Evolutionary conservation across 2,797 vertebrate species (phyloP), one percentile per base, ranked within the genome.

Genomic region (Ptychadena robeensis): DNA sequence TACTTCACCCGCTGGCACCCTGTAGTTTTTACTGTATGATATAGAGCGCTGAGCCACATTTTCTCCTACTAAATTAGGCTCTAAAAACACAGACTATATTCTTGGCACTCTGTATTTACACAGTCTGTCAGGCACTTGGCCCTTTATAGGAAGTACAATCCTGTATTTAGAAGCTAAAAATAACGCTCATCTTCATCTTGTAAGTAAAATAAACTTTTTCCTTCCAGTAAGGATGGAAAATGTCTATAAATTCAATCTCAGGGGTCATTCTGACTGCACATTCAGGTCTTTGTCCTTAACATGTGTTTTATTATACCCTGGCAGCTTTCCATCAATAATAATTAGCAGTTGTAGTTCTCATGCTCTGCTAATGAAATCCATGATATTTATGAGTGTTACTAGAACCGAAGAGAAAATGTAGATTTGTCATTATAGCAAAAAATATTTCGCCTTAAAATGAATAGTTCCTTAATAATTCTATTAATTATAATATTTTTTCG

Each of bases 161-260:
- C 83, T 80, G 78, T 85, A 75, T 81, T 85, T 76, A 80, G 78
- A 80, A 80, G 44, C 83, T 85, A 85, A 75, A 85, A 85, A 80
- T 85, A 85, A 53, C 27, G 18, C 57, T 11, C 10, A 37, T 61
- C 78, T 76, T 37, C 67, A 18, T 30, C 65, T 38, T 76, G 31
- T 31, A 81, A 85, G 72, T 81, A 80, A 80, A 85, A 85, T 65
- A 81, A 81, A 85, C 78, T 34, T 4, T 85, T 71, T 66, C 57
- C 63, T 85, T 85, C 78, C 83, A 81, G 72, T 75, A 81, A 85
- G 66, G 59, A 80, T 75, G 73, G 71, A 80, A 70, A 38, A 37
- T 53, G 5, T 68, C 78, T 71, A 85, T 75, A 70, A 76, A 76
- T 85, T 34, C n/a, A 31, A 31, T 81, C 59, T n/a, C 72, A 2